Conservation (phyloP, 2,113 vertebrate genomes). For the Cranoglanis bouderius region DNA sequence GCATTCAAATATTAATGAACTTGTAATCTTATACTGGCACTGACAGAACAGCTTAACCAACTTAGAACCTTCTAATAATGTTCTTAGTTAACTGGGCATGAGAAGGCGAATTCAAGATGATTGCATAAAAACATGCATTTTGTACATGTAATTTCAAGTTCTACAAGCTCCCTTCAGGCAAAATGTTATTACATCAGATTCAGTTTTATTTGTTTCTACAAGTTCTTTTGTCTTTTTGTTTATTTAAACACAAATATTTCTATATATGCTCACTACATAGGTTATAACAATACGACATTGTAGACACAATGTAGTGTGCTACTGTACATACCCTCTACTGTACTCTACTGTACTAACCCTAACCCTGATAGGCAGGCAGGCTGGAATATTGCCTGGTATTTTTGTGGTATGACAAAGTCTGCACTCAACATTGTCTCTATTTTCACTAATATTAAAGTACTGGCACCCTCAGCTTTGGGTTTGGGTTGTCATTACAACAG, state of each 20-base stretch:
- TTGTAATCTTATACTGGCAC: not conserved
- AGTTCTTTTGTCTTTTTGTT: not conserved
- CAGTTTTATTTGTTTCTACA: not conserved
- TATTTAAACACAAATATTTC: not conserved
- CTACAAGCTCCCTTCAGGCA: not conserved
- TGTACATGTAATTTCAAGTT: not conserved
- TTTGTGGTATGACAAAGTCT: not conserved
- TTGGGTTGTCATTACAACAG: not conserved
- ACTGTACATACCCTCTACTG: no score
- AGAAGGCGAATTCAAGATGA: not conserved
- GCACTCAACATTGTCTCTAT: not conserved
- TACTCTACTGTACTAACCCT: no score
- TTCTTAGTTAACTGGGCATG: not conserved
- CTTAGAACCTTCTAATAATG: not conserved
- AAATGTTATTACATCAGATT: not conserved
- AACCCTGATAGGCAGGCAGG: not conserved
- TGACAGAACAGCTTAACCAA: not conserved
- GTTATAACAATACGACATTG: not conserved
- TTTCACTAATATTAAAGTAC: not conserved
- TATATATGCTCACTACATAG: not conserved
- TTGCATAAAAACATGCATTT: not conserved
- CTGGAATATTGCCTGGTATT: not conserved
- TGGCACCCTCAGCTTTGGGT: not conserved
- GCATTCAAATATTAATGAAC: not conserved
- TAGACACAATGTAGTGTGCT: not conserved